These are phyloP conservation scores for Petroica traversi DNA, from an alignment of 2,113 vertebrate species.

Conservation along the genomic window DNA sequence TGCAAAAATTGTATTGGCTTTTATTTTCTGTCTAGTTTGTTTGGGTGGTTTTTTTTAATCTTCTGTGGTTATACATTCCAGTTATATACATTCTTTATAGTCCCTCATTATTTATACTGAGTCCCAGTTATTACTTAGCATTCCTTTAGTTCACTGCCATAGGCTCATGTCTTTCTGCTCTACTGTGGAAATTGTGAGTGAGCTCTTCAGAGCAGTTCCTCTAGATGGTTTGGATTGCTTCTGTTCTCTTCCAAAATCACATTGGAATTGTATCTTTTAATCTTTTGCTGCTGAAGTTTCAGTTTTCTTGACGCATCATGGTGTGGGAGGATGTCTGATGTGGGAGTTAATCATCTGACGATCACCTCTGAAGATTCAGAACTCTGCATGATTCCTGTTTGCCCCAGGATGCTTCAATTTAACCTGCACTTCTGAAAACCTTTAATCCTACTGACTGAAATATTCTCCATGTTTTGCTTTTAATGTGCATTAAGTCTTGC, in stretches of 20 bases:
- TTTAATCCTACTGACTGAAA: background rate
- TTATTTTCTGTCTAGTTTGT: background rate
- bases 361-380: background rate
- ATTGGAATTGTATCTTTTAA: background rate
- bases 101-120: background rate
- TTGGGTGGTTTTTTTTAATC: background rate
- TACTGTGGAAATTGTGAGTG: background rate
- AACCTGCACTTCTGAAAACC: background rate
- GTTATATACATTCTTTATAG: background rate
- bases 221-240: background rate
- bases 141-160: background rate
- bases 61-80: background rate
- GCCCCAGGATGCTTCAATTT: background rate
- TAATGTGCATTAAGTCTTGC: background rate
- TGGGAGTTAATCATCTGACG: background rate
- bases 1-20: background rate
- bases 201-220: background rate
- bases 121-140: background rate
- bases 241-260: background rate
- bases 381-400: accelerated
- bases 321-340: background rate
- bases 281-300: background rate
- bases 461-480: background rate
- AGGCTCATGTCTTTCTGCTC: background rate
- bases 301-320: accelerated